These are phyloP conservation scores for Mactromeris polynyma DNA, from an alignment of 2,888 invertebrate species.

Conservation along the genomic window DNA sequence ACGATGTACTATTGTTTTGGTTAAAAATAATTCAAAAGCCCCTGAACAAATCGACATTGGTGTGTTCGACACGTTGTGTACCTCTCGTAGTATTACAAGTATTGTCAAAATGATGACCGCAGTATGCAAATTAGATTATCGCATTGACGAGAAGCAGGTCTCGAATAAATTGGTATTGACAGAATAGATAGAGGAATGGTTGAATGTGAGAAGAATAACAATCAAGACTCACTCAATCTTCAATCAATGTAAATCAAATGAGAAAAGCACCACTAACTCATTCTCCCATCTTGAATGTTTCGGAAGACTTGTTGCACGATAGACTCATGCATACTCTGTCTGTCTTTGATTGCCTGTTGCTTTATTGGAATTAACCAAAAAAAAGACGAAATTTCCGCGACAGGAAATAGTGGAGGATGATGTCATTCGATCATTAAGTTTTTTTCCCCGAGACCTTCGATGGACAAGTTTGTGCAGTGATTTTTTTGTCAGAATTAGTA, in stretches of 20 bases:
- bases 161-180: slow-evolving; percentile 63
- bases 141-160: slow-evolving; percentile 55
- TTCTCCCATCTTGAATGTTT: not conserved
- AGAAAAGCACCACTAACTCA: slow-evolving; percentile 24
- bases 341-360: slow-evolving; percentile 21
- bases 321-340: not conserved
- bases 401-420: slow-evolving; percentile 7
- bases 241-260: slow-evolving; percentile 67
- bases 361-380: slow-evolving; percentile 6
- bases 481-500: not conserved
- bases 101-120: slow-evolving; percentile 56
- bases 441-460: not conserved
- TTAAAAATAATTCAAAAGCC: not conserved
- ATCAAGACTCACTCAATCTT: slow-evolving; percentile 46
- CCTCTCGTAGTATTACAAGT: slow-evolving; percentile 53
- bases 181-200: slow-evolving; percentile 34
- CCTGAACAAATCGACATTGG: not conserved
- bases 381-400: slow-evolving; percentile 11
- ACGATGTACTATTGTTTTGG: not conserved
- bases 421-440: slow-evolving; percentile 4
- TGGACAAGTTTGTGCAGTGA: not conserved
- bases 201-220: slow-evolving; percentile 62
- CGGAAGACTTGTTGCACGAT: slow-evolving; percentile 22
- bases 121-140: slow-evolving; percentile 67
- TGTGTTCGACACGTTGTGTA: not conserved